phyloP scores from a whole-genome alignment of 1,140 invertebrate species.

The Halesus radiatus region DNA sequence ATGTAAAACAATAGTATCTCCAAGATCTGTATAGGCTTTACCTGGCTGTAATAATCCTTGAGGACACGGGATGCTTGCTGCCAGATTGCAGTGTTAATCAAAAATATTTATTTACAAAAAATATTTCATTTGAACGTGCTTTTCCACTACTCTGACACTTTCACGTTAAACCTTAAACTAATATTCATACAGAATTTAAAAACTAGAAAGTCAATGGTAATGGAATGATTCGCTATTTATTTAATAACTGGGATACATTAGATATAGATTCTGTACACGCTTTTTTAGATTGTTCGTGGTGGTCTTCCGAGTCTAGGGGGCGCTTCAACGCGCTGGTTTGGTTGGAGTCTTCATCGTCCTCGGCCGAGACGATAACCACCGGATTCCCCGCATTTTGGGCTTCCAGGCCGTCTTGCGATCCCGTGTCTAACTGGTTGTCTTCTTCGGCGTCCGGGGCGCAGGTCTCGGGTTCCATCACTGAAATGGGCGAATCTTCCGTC shows the following conservation, averaged over 20 bases:
- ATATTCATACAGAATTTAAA: slow-evolving; percentile 26
- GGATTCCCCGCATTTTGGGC: slow-evolving; percentile 28
- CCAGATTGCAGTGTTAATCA: neutral
- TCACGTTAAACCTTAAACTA: slow-evolving; percentile 32
- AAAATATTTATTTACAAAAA: slow-evolving; percentile 18
- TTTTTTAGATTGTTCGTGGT: slow-evolving; percentile 47
- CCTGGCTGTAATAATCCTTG: no score
- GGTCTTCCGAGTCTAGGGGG: slow-evolving; percentile 32
- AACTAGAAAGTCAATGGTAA: slow-evolving; percentile 46
- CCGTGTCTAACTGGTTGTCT: neutral
- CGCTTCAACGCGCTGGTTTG: slow-evolving; percentile 35
- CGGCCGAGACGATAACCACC: slow-evolving; percentile 37
- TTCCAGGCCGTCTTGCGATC: neutral
- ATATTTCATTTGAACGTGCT: slow-evolving; percentile 8
- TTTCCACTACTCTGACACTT: slow-evolving; percentile 15
- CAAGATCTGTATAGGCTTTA: no score
- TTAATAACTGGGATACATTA: slow-evolving; percentile 50
- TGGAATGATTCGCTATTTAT: slow-evolving; percentile 47
- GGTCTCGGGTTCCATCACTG: neutral
- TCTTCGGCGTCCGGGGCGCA: neutral
- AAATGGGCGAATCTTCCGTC: neutral
- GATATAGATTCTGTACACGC: slow-evolving; percentile 46
- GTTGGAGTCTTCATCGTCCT: slow-evolving; percentile 41
- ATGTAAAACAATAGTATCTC: no score
- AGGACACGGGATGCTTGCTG: no score